Conservation (phyloP, 2,888 invertebrate genomes). For the Watsonalla binaria region DNA sequence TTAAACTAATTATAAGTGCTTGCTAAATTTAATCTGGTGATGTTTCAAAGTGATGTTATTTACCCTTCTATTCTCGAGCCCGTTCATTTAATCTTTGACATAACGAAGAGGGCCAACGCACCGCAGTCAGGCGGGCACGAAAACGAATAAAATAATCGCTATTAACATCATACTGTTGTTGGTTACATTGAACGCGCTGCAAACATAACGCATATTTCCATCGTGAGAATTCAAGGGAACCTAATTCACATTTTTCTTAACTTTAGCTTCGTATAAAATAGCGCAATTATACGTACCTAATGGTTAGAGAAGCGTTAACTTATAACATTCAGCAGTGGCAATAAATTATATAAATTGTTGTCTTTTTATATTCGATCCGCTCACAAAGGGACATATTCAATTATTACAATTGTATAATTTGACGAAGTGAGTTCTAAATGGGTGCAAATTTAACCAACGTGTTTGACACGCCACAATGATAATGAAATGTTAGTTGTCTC, state of each 20-base stretch:
- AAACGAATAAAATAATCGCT: constrained; percentile 51
- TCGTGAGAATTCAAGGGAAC: background rate
- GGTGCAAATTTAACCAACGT: no score
- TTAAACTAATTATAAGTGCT: no score
- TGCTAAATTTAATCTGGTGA: background rate
- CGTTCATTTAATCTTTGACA: constrained; percentile 23
- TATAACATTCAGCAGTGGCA: background rate
- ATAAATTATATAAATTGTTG: background rate
- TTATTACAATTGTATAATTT: no score
- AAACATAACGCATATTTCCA: background rate
- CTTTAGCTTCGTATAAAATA: background rate
- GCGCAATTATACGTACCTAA: background rate
- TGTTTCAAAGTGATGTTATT: background rate
- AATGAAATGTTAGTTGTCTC: no score
- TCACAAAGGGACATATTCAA: no score
- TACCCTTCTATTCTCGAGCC: constrained; percentile 5
- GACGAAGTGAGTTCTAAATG: no score
- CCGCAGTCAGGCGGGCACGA: constrained; percentile 39
- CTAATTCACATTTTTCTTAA: background rate
- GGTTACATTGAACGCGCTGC: background rate
- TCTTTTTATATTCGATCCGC: background rate
- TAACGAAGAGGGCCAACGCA: constrained; percentile 35
- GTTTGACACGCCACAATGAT: no score
- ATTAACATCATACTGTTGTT: constrained; percentile 38
- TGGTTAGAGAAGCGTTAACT: background rate